A percentile compares a stretch with the other conserved stretches of the same genome.
These are phyloP conservation scores for Corythaeola cristata DNA, from an alignment of 2,113 vertebrate genomes.

Conservation along the genomic window DNA sequence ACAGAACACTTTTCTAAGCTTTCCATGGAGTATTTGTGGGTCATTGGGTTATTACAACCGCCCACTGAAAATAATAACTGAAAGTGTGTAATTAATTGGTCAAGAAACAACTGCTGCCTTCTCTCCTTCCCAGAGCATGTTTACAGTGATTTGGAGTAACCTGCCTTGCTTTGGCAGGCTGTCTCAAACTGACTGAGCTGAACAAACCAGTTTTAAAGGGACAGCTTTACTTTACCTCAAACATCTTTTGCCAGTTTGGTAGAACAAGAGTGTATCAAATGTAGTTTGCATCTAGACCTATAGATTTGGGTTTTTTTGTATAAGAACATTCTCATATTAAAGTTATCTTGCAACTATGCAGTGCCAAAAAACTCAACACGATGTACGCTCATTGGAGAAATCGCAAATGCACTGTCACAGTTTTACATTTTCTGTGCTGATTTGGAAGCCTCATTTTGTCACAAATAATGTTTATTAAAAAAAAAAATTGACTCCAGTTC, in stretches of 20 bases:
- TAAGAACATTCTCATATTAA: conserved; percentile 29
- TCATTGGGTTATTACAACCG: neutral
- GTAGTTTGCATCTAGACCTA: conserved; percentile 1
- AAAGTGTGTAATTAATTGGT: neutral
- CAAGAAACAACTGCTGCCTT: neutral
- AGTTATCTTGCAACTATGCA: neutral
- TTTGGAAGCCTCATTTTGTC: conserved; percentile 3
- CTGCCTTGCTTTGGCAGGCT: neutral
- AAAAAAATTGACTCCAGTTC: neutral
- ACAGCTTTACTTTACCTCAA: neutral
- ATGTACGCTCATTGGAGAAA: conserved; percentile 23
- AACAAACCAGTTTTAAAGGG: neutral
- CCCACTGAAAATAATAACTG: neutral
- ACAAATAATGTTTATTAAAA: neutral
- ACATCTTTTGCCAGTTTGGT: neutral
- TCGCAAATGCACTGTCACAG: neutral
- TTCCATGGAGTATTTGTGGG: neutral
- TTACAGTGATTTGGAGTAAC: neutral
- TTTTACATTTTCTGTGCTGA: conserved; percentile 19
- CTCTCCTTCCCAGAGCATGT: neutral
- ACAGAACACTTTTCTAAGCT: neutral
- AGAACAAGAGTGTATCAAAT: neutral
- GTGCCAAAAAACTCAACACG: neutral
- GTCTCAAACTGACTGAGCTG: neutral
- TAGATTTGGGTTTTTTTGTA: neutral